phyloP scores from a whole-genome alignment of 1,140 invertebrate species.

The Micrasema longulum region DNA sequence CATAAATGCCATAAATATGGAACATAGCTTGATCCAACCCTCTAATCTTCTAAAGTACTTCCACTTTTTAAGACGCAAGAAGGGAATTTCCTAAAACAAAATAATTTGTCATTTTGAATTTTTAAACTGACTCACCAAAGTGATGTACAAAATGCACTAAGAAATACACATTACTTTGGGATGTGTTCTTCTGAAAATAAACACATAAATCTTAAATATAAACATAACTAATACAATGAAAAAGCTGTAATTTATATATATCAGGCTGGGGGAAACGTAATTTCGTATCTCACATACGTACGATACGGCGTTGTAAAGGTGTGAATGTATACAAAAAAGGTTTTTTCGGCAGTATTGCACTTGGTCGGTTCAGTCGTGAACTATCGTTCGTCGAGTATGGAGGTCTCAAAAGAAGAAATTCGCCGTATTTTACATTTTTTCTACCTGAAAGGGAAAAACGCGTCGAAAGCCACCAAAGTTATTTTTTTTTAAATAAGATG shows the following conservation, averaged over 20 bases:
- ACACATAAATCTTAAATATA: too few relatives aligned
- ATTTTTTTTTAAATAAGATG: too few relatives aligned
- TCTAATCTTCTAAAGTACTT: conserved; percentile 65
- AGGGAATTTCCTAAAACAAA: conserved; percentile 60
- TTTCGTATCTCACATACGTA: too few relatives aligned
- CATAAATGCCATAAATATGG: conserved; percentile 58
- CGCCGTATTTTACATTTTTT: conserved; percentile 22
- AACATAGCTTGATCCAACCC: conserved; percentile 65
- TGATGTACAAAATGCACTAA: too few relatives aligned
- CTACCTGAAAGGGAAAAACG: too few relatives aligned
- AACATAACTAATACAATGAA: too few relatives aligned
- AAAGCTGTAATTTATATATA: too few relatives aligned
- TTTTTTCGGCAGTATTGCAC: conserved; percentile 15
- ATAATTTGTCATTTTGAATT: not conserved
- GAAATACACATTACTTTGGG: too few relatives aligned
- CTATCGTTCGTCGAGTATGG: conserved; percentile 22
- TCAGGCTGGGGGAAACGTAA: too few relatives aligned
- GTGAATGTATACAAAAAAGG: conserved; percentile 8
- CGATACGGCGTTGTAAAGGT: conserved; percentile 8
- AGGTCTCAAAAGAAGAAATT: conserved; percentile 21
- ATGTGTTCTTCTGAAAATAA: too few relatives aligned
- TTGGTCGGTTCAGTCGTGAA: conserved; percentile 52
- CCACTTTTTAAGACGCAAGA: conserved; percentile 61
- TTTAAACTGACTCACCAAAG: too few relatives aligned
- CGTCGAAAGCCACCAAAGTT: too few relatives aligned